Percentiles rank a stretch among this genome's conserved stretches.
Conservation (phyloP, 2,113 vertebrate genomes). For the Dasyprocta punctata region DNA sequence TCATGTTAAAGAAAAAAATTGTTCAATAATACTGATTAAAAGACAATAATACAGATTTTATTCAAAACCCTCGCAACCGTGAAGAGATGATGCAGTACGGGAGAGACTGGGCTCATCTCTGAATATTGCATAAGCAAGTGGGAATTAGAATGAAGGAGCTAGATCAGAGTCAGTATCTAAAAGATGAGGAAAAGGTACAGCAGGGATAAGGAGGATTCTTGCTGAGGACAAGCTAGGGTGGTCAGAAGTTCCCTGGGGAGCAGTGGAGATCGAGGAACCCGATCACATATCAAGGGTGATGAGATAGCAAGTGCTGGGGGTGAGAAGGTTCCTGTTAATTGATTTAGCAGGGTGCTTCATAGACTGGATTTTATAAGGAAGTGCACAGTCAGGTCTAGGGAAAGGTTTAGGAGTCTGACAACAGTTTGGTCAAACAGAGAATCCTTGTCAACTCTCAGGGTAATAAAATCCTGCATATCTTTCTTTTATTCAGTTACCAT, state of each 20-base stretch:
- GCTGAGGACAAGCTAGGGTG: not conserved
- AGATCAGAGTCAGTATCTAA: not conserved
- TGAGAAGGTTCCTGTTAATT: not conserved
- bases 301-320: not conserved
- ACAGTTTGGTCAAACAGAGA: not conserved
- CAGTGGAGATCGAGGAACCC: not conserved
- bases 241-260: not conserved
- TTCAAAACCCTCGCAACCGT: not conserved
- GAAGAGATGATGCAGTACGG: not conserved
- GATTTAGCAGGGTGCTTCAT: not conserved
- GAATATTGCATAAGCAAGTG: not conserved
- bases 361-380: not conserved
- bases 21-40: not conserved
- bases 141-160: not conserved
- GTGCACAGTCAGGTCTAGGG: not conserved
- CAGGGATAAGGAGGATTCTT: not conserved
- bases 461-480: not conserved
- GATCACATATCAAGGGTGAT: not conserved
- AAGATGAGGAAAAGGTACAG: not conserved
- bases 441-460: not conserved
- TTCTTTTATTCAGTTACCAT: not conserved
- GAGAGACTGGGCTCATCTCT: not conserved
- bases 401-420: not conserved
- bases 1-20: not conserved
- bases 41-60: not conserved